phyloP scores from a whole-genome alignment of 2,797 vertebrate genomes.

The Rhincodon typus region DNA sequence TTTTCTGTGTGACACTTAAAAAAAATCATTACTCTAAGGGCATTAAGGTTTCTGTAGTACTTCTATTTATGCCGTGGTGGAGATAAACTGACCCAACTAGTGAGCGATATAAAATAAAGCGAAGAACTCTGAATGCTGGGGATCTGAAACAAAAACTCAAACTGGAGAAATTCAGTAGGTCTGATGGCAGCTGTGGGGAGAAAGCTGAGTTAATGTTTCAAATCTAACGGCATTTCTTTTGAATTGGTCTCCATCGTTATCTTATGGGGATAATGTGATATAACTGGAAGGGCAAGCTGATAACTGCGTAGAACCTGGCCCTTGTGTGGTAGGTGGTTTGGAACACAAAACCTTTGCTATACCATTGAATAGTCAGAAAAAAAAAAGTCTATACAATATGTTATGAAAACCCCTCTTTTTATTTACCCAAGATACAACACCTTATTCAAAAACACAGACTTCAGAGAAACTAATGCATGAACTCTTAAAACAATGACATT shows the following conservation, averaged over 20 bases:
- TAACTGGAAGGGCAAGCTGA: background rate
- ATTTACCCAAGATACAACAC: background rate
- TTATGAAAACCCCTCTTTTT: background rate
- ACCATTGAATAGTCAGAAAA: background rate
- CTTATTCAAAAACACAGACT: background rate
- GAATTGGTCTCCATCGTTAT: background rate
- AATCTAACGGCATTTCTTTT: background rate
- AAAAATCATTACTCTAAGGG: background rate
- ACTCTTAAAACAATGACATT: background rate
- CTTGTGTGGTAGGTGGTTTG: no score
- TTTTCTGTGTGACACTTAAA: background rate
- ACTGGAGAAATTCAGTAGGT: no score
- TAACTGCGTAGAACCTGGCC: background rate
- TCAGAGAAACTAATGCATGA: background rate
- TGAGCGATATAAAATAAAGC: background rate
- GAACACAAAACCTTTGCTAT: background rate
- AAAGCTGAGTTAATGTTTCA: no score
- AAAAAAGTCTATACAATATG: background rate
- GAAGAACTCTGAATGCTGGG: no score
- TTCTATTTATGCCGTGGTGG: background rate
- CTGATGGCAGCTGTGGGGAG: no score
- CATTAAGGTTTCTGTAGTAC: background rate
- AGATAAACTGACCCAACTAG: background rate
- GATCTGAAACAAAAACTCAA: no score
- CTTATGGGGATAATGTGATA: background rate